Evolutionary conservation across 2,888 invertebrate species (phyloP).

Genomic region (Brachyptera putata): DNA sequence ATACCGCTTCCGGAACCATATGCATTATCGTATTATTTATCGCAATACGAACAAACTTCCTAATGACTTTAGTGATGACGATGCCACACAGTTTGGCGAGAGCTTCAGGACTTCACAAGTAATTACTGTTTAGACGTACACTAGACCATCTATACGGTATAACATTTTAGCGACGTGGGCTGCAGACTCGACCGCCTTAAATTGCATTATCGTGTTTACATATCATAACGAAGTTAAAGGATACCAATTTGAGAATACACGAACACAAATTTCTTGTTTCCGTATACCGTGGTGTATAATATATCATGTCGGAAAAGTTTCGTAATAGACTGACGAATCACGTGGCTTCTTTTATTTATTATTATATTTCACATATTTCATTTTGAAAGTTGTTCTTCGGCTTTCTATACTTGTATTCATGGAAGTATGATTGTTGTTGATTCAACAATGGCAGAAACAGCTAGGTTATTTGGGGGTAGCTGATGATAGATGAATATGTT

Average conservation of each 20-base stretch:
- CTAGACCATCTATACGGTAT: not conserved
- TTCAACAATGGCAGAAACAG: too few species aligned
- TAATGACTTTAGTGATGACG: constrained; percentile 1
- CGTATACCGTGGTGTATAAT: not conserved
- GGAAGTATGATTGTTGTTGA: too few species aligned
- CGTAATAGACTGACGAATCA: too few species aligned
- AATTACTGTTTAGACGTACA: constrained; percentile 3
- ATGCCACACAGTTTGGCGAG: not conserved
- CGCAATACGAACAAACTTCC: not conserved
- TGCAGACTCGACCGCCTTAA: not conserved
- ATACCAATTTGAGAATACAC: constrained; percentile 7
- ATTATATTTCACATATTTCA: too few species aligned
- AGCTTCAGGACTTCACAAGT: not conserved
- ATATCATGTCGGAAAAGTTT: not conserved
- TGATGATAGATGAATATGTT: too few species aligned
- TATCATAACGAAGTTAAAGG: constrained; percentile 17
- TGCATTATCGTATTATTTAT: too few species aligned
- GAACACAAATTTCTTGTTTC: constrained; percentile 7
- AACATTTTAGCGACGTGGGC: too few species aligned
- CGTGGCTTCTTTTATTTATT: too few species aligned
- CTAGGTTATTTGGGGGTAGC: too few species aligned
- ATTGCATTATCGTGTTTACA: constrained; percentile 9
- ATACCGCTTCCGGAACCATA: too few species aligned
- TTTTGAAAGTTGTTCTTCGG: too few species aligned
- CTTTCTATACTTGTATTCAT: too few species aligned